These are phyloP conservation scores for Zootoca vivipara DNA, from an alignment of 2,113 vertebrate genomes.

Conservation along the genomic window DNA sequence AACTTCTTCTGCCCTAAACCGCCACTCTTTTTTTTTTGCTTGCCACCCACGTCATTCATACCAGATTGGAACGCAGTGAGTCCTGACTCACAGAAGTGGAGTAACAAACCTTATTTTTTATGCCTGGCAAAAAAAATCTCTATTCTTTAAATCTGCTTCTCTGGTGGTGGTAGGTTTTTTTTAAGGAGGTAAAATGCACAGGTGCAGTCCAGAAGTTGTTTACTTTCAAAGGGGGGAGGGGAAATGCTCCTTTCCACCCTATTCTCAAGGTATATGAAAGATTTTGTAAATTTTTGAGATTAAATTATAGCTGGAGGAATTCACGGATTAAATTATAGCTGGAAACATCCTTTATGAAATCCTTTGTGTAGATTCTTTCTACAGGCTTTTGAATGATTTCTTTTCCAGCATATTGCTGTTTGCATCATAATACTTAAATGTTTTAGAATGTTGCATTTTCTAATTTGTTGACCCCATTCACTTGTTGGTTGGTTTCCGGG, in stretches of 20 bases:
- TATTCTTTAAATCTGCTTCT: background rate
- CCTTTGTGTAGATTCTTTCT: conserved; percentile 23
- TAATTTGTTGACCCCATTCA: conserved; percentile 18
- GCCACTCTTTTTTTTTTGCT: background rate
- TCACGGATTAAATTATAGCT: background rate
- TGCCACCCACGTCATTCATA: too few species aligned
- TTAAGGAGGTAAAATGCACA: background rate
- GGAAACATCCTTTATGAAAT: conserved; percentile 21
- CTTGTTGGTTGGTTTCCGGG: conserved; percentile 19
- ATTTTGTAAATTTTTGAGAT: conserved; percentile 37
- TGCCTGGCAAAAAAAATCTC: background rate
- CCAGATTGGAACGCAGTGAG: background rate
- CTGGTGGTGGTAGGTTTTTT: background rate
- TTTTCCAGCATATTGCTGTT: background rate
- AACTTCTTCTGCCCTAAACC: conserved; percentile 71
- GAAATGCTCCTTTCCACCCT: conserved; percentile 9
- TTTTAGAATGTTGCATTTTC: background rate
- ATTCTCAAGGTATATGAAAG: conserved; percentile 21
- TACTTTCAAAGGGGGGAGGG: background rate
- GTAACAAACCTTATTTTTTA: background rate
- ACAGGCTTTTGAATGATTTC: background rate
- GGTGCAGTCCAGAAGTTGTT: conserved; percentile 28
- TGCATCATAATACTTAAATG: background rate
- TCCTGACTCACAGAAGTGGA: conserved; percentile 13
- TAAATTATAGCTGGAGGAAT: conserved; percentile 19